A percentile compares a stretch with the other conserved stretches of the same genome.
phyloP scores from a whole-genome alignment of 2,113 vertebrate species.

The Phyllostomus discolor region DNA sequence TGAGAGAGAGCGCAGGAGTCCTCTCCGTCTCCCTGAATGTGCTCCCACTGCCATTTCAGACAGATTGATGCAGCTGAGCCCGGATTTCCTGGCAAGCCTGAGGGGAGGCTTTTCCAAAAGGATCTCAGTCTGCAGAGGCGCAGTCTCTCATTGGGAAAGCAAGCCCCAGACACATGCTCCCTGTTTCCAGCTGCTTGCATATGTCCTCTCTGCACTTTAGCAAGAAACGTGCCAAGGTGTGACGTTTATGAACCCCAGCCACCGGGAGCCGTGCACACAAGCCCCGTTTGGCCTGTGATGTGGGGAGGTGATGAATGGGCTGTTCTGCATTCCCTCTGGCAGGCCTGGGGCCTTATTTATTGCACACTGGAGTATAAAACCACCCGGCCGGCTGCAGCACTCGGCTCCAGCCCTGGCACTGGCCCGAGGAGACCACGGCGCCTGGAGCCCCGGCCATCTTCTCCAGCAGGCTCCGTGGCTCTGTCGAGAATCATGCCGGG shows the following conservation, averaged over 20 bases:
- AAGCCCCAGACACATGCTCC: constrained; percentile 79
- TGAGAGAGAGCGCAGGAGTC: background rate
- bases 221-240: constrained; percentile 77
- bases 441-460: constrained; percentile 57
- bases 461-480: constrained; percentile 68
- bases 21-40: constrained; percentile 8
- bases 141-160: constrained; percentile 78
- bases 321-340: constrained; percentile 80
- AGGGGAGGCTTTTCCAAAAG: constrained; percentile 77
- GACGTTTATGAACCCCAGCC: constrained; percentile 78
- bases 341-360: constrained; percentile 81
- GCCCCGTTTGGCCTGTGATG: constrained; percentile 77
- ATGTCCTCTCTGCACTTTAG: constrained; percentile 77
- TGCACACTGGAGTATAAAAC: constrained; percentile 80
- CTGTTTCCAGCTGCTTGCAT: constrained; percentile 76
- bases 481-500: constrained; percentile 78
- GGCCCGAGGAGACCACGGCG: constrained; percentile 69
- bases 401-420: constrained; percentile 75
- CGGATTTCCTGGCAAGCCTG: constrained; percentile 80
- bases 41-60: constrained; percentile 67
- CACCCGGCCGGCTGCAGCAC: constrained; percentile 63
- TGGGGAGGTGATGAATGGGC: constrained; percentile 82
- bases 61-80: constrained; percentile 70
- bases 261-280: constrained; percentile 77
- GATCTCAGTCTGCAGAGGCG: constrained; percentile 73